These are phyloP conservation scores for Polypterus senegalus DNA, from an alignment of 2,113 vertebrate species.

Conservation along the genomic window DNA sequence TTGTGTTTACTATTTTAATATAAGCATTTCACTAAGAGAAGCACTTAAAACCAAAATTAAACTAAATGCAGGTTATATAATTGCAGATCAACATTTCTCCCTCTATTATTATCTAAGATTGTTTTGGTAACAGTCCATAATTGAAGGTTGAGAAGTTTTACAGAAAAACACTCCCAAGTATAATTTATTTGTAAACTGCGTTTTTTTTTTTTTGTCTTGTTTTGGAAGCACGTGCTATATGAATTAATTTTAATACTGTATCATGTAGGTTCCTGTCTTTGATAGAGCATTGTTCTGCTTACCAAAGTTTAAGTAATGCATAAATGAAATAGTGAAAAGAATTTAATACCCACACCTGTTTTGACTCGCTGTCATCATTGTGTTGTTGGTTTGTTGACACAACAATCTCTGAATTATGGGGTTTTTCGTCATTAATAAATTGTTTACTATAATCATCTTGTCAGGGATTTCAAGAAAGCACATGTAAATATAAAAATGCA, in stretches of 20 bases:
- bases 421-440: too few relatives aligned
- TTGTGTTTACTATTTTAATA: conserved; percentile 2
- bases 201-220: too few relatives aligned
- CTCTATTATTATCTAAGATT: conserved; percentile 2
- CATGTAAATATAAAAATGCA: too few relatives aligned
- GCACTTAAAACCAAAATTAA: neutral
- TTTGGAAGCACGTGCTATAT: too few relatives aligned
- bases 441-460: too few relatives aligned
- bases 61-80: neutral
- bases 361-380: too few relatives aligned
- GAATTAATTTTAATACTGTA: too few relatives aligned
- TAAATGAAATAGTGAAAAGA: neutral
- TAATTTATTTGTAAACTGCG: neutral
- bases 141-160: neutral
- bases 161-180: neutral
- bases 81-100: neutral
- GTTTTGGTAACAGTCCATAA: neutral
- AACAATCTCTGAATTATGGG: too few relatives aligned
- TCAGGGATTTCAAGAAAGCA: too few relatives aligned
- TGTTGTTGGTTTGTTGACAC: too few relatives aligned
- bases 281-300: neutral
- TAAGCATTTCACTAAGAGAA: neutral
- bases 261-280: neutral
- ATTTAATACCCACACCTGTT: neutral
- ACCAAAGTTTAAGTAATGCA: neutral